Evolutionary conservation across 2,888 invertebrate genomes (phyloP).

Genomic region (Blastobasis adustella): DNA sequence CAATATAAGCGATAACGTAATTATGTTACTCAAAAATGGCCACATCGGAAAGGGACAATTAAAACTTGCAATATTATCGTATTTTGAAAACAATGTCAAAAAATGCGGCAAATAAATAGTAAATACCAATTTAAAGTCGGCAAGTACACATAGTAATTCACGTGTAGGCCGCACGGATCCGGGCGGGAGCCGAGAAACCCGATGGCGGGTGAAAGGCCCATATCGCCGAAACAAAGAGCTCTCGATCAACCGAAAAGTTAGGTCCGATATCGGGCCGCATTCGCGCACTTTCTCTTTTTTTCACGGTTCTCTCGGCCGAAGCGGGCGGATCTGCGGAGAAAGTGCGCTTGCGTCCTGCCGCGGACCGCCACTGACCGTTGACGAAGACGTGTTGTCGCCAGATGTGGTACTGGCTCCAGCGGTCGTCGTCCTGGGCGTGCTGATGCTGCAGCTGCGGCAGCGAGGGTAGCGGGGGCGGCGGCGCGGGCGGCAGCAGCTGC

Average conservation of each 20-base stretch:
- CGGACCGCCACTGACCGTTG: conserved; percentile 77
- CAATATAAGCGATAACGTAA: too few species aligned
- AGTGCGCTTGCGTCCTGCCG: conserved; percentile 37
- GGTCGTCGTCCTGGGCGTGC: conserved; percentile 76
- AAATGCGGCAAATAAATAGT: too few species aligned
- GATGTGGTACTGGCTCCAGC: conserved; percentile 85
- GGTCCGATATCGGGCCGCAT: conserved; percentile 41
- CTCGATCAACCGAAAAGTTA: conserved; percentile 49
- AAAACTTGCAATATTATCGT: too few species aligned
- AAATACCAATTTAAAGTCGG: too few species aligned
- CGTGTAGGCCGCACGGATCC: background rate
- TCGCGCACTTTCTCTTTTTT: conserved; percentile 61
- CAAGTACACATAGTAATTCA: too few species aligned
- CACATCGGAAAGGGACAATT: too few species aligned
- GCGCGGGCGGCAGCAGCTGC: conserved; percentile 72
- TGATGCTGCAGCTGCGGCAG: conserved; percentile 78
- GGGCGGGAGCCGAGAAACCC: background rate
- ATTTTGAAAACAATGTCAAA: too few species aligned
- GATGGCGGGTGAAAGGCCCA: conserved; percentile 36
- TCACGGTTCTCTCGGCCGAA: conserved; percentile 30
- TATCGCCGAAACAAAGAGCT: conserved; percentile 48
- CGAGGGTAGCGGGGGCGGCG: conserved; percentile 78
- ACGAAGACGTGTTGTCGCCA: conserved; percentile 88
- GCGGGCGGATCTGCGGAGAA: conserved; percentile 31
- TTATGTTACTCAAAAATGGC: too few species aligned